These are phyloP conservation scores for Channallabes apus DNA, from an alignment of 2,797 vertebrate species.

Conservation along the genomic window DNA sequence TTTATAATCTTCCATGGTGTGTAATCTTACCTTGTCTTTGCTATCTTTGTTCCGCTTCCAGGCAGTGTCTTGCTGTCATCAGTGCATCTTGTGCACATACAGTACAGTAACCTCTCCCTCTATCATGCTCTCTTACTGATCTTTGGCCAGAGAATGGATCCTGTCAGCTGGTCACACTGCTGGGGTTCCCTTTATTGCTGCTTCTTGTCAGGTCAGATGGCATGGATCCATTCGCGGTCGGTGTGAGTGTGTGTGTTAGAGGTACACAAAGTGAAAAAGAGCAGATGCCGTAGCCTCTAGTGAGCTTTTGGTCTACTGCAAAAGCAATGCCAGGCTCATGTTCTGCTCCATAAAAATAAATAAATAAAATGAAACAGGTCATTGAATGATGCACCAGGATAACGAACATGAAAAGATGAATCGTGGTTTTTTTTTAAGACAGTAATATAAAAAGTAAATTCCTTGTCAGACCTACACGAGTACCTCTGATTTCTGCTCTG, in stretches of 20 bases:
- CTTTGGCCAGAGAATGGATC: slow-evolving; percentile 69
- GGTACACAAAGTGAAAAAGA: slow-evolving; percentile 10
- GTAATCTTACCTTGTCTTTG: slow-evolving; percentile 22
- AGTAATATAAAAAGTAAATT: background rate
- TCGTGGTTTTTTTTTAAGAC: background rate
- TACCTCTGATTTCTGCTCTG: background rate
- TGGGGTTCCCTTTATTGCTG: slow-evolving; percentile 67
- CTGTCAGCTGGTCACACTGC: slow-evolving; percentile 72
- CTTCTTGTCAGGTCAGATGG: slow-evolving; percentile 59
- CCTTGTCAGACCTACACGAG: too few relatives aligned
- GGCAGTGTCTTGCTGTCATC: slow-evolving; percentile 43
- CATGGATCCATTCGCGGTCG: slow-evolving; percentile 53
- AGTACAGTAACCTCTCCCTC: slow-evolving; percentile 14
- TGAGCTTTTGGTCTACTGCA: slow-evolving; percentile 35
- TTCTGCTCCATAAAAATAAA: background rate
- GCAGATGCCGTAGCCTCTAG: slow-evolving; percentile 59
- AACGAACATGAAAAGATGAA: background rate
- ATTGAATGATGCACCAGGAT: background rate
- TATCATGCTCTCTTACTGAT: slow-evolving; percentile 56
- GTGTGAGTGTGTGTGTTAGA: background rate
- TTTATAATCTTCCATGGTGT: background rate
- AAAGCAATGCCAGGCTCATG: background rate
- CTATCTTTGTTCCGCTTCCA: slow-evolving; percentile 51
- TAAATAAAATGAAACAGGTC: background rate
- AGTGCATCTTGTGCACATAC: slow-evolving; percentile 33